Evolutionary conservation across 1,140 invertebrate genomes (phyloP), one percentile per base, ranked within the genome.

Genomic region (Phortica variegata): DNA sequence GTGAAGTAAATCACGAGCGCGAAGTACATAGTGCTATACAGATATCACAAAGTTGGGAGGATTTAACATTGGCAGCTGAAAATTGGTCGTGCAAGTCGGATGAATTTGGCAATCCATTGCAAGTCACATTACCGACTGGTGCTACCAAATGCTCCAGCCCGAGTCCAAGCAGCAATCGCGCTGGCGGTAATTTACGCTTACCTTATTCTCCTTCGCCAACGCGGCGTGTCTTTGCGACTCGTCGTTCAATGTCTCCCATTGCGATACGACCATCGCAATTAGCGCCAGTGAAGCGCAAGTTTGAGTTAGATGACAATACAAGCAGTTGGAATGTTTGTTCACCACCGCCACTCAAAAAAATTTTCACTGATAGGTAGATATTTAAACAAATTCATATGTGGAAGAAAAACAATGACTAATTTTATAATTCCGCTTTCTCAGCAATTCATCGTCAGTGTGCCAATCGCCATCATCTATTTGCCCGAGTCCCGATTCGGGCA

Each of bases 41-140:
- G 75, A 93, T 94, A 77, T 93, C 90, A 2, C 90, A 90, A 70
- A 93, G 90, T 13, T 93, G 88, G 82, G 90, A 93, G 76, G 90
- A 93, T 78, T 80, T 94, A 3, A 87, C 87, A 0, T 77, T 93
- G 20, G 86, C 91, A 51, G 80, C 81, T 3, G 84, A 85, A 60
- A 80, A 80, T 26, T 73, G 77, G 54, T 77, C 79, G 9, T 78
- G 56, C 69, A 78, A 60, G 77, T 80, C 78, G 68, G 70, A 77
- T 39, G 85, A 77, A 84, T 84, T 76, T 15, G 65, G 56, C 3
- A 77, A 77, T 60, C 70, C 74, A 7, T 60, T 79, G 46, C 78
- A 79, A 19, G 63, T 73, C 6, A 51, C 48, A 18, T 48, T 76
- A 44, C 69, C 70, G 4, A 40, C 58, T 13, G 49, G 56, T 0